These are phyloP conservation scores for Anodontia alba DNA, from an alignment of 2,888 invertebrate species.

Conservation along the genomic window DNA sequence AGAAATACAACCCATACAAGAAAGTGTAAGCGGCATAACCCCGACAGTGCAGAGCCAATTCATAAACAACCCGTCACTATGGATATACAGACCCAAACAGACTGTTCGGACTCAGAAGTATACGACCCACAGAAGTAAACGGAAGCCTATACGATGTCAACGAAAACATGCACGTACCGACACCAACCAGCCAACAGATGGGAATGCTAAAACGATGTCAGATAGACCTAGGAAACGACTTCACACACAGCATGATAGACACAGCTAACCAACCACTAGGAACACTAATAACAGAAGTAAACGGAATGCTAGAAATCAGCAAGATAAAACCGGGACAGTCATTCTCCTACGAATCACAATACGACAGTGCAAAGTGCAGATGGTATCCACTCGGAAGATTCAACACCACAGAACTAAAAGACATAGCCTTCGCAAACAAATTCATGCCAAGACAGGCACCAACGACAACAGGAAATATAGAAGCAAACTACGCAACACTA, in stretches of 20 bases:
- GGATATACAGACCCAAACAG: slow-evolving; percentile 24
- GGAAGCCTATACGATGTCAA: slow-evolving; percentile 17
- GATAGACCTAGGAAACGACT: slow-evolving; percentile 14
- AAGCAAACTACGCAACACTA: slow-evolving; percentile 28
- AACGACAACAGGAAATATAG: no score
- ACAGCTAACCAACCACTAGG: no score
- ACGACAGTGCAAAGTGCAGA: slow-evolving; percentile 3
- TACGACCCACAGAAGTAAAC: neutral
- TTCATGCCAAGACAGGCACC: no score
- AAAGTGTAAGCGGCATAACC: neutral
- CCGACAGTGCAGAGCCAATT: slow-evolving; percentile 13
- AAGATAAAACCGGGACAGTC: neutral
- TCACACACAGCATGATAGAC: no score
- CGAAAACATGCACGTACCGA: neutral
- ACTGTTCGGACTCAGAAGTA: neutral
- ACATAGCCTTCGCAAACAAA: no score
- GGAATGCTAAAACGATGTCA: neutral
- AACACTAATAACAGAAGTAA: no score
- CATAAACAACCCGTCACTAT: neutral
- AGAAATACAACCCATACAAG: no score
- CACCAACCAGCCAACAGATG: neutral
- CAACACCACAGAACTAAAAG: no score
- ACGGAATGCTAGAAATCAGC: no score
- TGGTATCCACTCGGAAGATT: no score
- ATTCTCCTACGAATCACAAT: neutral